These are phyloP conservation scores for Agrypnus murinus DNA, from an alignment of 2,888 invertebrate genomes.

Conservation along the genomic window DNA sequence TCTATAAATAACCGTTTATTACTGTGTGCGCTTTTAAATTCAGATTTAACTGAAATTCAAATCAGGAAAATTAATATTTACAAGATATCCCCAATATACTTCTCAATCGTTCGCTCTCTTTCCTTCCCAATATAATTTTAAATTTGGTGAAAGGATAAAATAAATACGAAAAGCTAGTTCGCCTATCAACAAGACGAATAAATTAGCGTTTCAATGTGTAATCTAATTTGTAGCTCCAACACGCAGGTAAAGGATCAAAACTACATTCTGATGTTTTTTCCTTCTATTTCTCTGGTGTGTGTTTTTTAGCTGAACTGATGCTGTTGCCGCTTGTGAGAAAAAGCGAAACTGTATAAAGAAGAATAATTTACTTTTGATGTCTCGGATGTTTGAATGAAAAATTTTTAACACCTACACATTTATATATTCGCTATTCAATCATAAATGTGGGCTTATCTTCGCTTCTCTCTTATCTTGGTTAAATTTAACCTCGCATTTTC, in stretches of 20 bases:
- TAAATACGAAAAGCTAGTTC: conserved; percentile 29
- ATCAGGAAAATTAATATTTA: conserved; percentile 33
- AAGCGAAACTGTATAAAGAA: no score
- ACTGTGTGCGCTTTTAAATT: conserved; percentile 22
- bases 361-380: no score
- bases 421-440: no score
- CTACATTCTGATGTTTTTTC: no score
- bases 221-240: conserved; percentile 37
- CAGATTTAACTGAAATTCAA: conserved; percentile 20
- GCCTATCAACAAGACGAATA: conserved; percentile 32
- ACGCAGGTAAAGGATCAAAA: conserved; percentile 24
- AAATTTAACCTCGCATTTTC: no score
- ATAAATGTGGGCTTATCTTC: no score
- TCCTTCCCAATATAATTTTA: conserved; percentile 20
- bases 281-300: no score
- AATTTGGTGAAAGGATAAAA: conserved; percentile 18
- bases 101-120: not conserved
- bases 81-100: conserved; percentile 18
- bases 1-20: conserved; percentile 27
- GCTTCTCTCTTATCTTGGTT: no score
- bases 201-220: conserved; percentile 44
- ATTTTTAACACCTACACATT: no score
- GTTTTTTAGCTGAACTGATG: no score
- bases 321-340: no score
- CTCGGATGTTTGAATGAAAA: no score